Conservation (phyloP, 2,113 vertebrate species). For the Lagopus leucura region DNA sequence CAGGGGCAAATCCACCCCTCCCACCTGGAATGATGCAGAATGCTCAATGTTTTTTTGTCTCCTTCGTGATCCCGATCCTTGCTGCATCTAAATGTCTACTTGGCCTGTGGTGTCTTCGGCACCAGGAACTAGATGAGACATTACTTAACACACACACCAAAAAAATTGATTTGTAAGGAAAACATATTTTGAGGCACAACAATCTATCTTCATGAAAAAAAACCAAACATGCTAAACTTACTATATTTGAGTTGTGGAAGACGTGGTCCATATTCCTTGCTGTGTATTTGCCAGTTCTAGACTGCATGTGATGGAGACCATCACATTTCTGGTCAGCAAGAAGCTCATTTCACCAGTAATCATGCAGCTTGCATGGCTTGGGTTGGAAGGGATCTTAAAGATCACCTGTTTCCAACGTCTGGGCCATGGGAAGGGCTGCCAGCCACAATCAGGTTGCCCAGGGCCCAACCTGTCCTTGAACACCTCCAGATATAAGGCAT, state of each 20-base stretch:
- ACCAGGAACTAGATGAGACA: neutral
- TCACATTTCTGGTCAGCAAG: neutral
- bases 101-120: neutral
- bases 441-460: too few relatives aligned
- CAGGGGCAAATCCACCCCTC: neutral
- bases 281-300: neutral
- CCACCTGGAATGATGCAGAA: neutral
- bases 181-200: neutral
- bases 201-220: neutral
- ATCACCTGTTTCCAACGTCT: neutral
- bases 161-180: neutral
- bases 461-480: too few relatives aligned
- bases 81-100: neutral
- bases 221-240: neutral
- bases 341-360: neutral
- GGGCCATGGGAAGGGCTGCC: too few relatives aligned
- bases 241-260: neutral
- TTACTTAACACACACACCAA: neutral
- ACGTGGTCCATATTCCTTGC: neutral
- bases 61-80: neutral
- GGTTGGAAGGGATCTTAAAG: neutral
- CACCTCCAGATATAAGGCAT: too few relatives aligned
- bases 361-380: neutral
- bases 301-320: neutral
- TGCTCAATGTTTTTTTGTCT: neutral